Base-by-base conservation (phyloP, 2,797 vertebrate species). In the Myotis daubentonii region DNA sequence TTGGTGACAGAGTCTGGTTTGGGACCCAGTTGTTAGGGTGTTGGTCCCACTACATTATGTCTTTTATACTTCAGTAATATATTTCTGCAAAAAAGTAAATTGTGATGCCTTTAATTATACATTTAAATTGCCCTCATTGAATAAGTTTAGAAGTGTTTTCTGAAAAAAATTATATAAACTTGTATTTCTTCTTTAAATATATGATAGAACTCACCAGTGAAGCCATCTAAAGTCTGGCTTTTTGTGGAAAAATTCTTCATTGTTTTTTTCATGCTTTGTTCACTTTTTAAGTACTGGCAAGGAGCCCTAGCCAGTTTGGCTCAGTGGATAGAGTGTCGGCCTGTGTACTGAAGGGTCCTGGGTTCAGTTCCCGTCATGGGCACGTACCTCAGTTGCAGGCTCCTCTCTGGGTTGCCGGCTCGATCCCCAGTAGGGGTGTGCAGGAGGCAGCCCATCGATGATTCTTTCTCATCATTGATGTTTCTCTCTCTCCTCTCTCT, bases 21-120 rank as follows among this genome's bases (percentile, higher is more conserved):
- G 44, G 36, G 71, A 55, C 15, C 36, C n/a, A 55, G n/a, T 53
- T 92, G 53, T 87, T 51, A 83, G 49, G 10, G 30, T 49, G 87
- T 78, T n/a, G 51, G 17, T 44, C 60, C 68, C n/a, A 62, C 23
- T 30, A 49, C 70, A 22, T 71, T 62, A 9, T 70, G 30, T 84
- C 55, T 84, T 86, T 79, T 88, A 30, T 74, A 89, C 44, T 44
- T 65, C 16, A 57, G 10, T 71, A 68, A 53, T 44, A 23, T 33
- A 47, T 74, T 86, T 87, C 87, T 93, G 16, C n/a, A 91, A 23
- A 62, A 62, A 75, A 55, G 9, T 55, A 85, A 80, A 51, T 86
- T 38, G 55, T 36, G 25, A 38, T 91, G 49, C 80, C 91, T 92
- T 88, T 78, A 75, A 47, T 71, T 66, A 72, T 44, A 51, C 33